Base-by-base conservation (phyloP, 1,140 invertebrate species). In the Elymnias hypermnestra region DNA sequence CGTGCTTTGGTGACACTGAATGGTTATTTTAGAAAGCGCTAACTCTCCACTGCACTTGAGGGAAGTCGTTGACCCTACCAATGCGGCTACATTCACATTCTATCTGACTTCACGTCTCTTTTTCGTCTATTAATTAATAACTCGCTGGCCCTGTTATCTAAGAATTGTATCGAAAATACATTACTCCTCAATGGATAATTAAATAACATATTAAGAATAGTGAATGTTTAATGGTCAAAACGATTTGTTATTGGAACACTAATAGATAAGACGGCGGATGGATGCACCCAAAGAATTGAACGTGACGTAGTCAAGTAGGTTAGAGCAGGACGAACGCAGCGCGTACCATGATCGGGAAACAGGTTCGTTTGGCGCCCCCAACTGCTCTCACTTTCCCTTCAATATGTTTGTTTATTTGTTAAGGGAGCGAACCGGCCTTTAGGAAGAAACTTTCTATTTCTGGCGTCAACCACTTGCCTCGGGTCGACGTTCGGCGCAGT, bases 371-470 rank as follows among this genome's bases (percentile, higher is more conserved):
- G 53, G 61, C 57, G 63, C 57, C 62, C 62, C 64, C 60, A 62
- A 41, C 54, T 55, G 62, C 75, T 72, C 76, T 83, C 74, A 79
- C 79, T 81, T 81, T 81, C 71, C 65, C 70, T 69, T 56, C 64
- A 64, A 66, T 36, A 43, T 58, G 60, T 78, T 81, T 75, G 72
- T 81, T 76, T 76, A 81, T 81, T 83, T 76, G 73, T 77, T 71
- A 73, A 78, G 73, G 76, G 79, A 79, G 59, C 67, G 49, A 42
- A 56, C 61, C 57, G 51, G 67, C 67, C 58, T 83, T 74, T 76
- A 61, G 67, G 69, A 75, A 55, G 69, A 48, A 68, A 81, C 79
- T 83, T 83, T 83, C 79, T 83, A 83, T 83, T 83, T 83, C 79
- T 74, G 76, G 53, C 49, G 48, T 54, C 42, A 43, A 69, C 59